A percentile compares a stretch with the other conserved stretches of the same genome.
Conservation (phyloP, 2,113 vertebrate genomes). For the Syrrhaptes paradoxus region DNA sequence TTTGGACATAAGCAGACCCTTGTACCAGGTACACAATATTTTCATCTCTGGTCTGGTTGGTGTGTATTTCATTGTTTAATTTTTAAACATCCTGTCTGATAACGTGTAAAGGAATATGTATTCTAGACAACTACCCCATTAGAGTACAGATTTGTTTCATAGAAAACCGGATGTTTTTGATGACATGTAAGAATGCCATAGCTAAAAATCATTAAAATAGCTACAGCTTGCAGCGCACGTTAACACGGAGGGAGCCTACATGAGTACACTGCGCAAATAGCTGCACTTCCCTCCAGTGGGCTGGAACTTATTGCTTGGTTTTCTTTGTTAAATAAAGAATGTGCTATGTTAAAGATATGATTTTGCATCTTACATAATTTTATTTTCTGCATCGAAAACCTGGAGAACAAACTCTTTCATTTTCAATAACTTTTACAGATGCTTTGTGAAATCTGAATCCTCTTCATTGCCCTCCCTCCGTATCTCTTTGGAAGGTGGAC, state of each 20-base stretch:
- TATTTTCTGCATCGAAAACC: background rate
- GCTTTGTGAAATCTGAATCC: background rate
- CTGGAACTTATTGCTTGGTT: background rate
- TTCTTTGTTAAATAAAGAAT: background rate
- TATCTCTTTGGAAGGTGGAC: background rate
- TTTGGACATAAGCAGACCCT: background rate
- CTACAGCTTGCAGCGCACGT: background rate
- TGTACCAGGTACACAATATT: fast-evolving
- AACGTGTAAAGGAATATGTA: background rate
- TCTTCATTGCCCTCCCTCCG: background rate
- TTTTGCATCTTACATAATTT: background rate
- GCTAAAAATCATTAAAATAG: conserved; percentile 21
- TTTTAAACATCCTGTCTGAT: background rate
- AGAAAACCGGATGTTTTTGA: background rate
- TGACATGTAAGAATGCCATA: background rate
- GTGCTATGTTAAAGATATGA: background rate
- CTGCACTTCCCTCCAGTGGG: background rate
- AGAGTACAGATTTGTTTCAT: background rate
- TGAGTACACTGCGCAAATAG: background rate
- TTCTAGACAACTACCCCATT: background rate
- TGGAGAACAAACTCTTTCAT: background rate
- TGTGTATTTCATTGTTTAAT: background rate
- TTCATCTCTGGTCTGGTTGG: background rate
- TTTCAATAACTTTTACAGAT: background rate
- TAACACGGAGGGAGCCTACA: background rate